phyloP scores from a whole-genome alignment of 2,797 vertebrate species.

The Lepus townsendii region DNA sequence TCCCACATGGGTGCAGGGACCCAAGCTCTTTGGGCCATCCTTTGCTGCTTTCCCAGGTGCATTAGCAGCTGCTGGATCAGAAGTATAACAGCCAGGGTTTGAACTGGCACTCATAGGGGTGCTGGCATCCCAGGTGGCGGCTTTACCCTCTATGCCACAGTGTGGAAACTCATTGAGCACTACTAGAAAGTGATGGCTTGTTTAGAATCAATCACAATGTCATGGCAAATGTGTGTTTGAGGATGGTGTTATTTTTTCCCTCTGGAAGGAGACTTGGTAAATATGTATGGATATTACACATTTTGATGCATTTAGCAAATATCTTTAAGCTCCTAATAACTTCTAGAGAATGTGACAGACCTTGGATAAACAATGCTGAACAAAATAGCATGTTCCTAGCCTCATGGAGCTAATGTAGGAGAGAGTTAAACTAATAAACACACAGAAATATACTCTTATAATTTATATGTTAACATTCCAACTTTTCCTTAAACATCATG shows the following conservation, averaged over 20 bases:
- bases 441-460: neutral
- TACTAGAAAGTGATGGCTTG: neutral
- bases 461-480: neutral
- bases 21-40: no score
- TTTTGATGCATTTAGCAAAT: slow-evolving; percentile 34
- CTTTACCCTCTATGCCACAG: no score
- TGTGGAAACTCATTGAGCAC: neutral
- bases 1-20: no score
- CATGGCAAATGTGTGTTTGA: neutral
- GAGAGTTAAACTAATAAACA: neutral
- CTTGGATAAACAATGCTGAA: neutral
- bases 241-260: neutral
- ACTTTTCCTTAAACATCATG: slow-evolving; percentile 27
- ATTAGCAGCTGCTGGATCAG: no score
- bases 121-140: no score
- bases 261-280: neutral
- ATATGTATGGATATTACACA: neutral
- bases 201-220: neutral
- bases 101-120: no score
- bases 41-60: no score
- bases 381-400: neutral
- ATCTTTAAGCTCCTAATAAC: neutral
- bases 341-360: neutral
- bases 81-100: no score
- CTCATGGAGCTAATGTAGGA: neutral